phyloP scores from a whole-genome alignment of 1,140 invertebrate species.

The Macrobrachium nipponense region DNA sequence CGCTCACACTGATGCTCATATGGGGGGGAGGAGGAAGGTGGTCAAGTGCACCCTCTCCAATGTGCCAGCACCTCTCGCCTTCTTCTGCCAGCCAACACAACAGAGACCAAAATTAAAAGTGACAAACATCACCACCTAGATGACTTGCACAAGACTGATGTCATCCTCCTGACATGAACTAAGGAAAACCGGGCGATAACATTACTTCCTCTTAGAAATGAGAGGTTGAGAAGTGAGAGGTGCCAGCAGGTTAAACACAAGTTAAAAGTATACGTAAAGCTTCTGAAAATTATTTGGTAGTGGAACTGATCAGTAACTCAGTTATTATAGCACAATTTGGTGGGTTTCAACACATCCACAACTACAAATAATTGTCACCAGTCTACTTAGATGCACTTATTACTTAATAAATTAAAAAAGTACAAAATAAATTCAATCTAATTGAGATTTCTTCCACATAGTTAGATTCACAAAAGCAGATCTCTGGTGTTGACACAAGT shows the following conservation, averaged over 20 bases:
- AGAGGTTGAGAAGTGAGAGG: slow-evolving; percentile 50
- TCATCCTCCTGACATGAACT: slow-evolving; percentile 8
- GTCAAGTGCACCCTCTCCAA: slow-evolving; percentile 21
- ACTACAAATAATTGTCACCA: slow-evolving; percentile 56
- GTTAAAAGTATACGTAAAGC: slow-evolving; percentile 57
- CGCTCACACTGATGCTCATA: slow-evolving; percentile 26
- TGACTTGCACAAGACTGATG: slow-evolving; percentile 4
- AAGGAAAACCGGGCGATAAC: slow-evolving; percentile 30
- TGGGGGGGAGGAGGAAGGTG: slow-evolving; percentile 19
- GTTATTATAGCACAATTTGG: slow-evolving; percentile 60
- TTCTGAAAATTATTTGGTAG: slow-evolving; percentile 58
- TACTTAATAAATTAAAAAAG: slow-evolving; percentile 63
- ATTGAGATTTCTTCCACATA: slow-evolving; percentile 47
- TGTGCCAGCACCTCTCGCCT: slow-evolving; percentile 53
- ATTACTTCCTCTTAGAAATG: slow-evolving; percentile 26
- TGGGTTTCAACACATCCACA: slow-evolving; percentile 51
- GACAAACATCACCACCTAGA: slow-evolving; percentile 13
- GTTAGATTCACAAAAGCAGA: slow-evolving; percentile 55
- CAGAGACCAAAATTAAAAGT: slow-evolving; percentile 30
- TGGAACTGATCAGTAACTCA: slow-evolving; percentile 58
- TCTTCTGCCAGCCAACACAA: slow-evolving; percentile 50
- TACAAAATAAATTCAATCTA: slow-evolving; percentile 62
- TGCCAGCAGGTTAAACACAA: slow-evolving; percentile 52
- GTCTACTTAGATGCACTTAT: slow-evolving; percentile 61
- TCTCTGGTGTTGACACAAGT: slow-evolving; percentile 57